A percentile compares a stretch with the other conserved stretches of the same genome.
phyloP scores from a whole-genome alignment of 2,113 vertebrate species.

The Pygathrix nemaeus region DNA sequence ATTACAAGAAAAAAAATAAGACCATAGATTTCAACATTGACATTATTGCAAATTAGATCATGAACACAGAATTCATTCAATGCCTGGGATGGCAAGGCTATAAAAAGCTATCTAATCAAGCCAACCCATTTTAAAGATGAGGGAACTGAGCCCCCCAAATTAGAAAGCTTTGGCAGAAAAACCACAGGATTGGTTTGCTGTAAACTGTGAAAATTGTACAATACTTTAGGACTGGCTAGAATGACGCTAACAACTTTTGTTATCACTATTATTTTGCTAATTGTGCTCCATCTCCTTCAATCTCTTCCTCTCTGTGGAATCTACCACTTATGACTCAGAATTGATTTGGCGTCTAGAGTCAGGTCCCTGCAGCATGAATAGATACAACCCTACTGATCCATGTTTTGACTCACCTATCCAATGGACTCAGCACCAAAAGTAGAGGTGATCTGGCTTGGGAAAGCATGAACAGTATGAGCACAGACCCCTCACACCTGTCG shows the following conservation, averaged over 20 bases:
- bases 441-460: slow-evolving; percentile 31
- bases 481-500: slow-evolving; percentile 36
- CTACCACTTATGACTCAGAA: background rate
- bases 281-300: background rate
- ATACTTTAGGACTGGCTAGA: background rate
- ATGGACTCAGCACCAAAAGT: slow-evolving; percentile 29
- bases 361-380: background rate
- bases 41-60: background rate
- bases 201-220: background rate
- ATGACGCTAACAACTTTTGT: background rate
- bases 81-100: background rate
- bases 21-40: background rate
- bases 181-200: background rate
- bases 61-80: background rate
- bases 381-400: background rate
- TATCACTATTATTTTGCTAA: background rate
- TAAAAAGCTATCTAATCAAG: background rate
- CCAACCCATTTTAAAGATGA: background rate
- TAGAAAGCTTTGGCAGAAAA: background rate
- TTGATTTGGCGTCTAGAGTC: background rate
- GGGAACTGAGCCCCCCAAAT: background rate
- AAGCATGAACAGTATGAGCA: background rate
- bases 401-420: slow-evolving; percentile 14
- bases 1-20: background rate
- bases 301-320: background rate